A percentile compares a stretch with the other conserved stretches of the same genome.
Conservation (phyloP, 2,113 vertebrate genomes). For the Ornithorhynchus anatinus region DNA sequence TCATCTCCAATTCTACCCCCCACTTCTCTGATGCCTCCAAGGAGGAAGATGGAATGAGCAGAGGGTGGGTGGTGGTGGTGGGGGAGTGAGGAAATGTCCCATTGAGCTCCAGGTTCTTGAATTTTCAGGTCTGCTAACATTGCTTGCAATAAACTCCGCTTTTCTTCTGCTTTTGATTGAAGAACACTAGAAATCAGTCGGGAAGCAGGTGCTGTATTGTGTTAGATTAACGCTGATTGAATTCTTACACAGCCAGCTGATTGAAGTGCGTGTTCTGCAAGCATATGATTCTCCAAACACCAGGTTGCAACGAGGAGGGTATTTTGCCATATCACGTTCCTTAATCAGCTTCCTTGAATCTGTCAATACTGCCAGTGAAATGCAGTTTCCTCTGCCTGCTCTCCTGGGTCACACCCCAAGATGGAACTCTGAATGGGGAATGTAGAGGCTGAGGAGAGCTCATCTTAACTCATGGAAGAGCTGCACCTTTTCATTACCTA, state of each 20-base stretch:
- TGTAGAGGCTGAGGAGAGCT: not conserved
- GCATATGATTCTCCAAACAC: conserved; percentile 41
- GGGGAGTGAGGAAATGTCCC: not conserved
- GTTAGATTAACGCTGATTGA: conserved; percentile 75
- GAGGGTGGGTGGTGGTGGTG: no score
- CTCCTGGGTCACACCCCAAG: not conserved
- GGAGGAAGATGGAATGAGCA: not conserved
- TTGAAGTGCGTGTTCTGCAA: conserved; percentile 64
- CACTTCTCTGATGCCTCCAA: not conserved
- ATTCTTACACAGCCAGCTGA: conserved; percentile 63
- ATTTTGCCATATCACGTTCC: conserved; percentile 39
- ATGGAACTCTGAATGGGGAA: not conserved
- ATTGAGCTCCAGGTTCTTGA: conserved; percentile 37
- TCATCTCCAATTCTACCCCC: not conserved
- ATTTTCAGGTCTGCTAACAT: conserved; percentile 54
- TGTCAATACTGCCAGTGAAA: not conserved
- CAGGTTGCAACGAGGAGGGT: not conserved
- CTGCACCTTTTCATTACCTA: conserved; percentile 22
- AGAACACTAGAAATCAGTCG: conserved; percentile 77
- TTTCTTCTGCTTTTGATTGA: conserved; percentile 71
- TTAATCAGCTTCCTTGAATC: conserved; percentile 32
- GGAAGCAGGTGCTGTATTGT: conserved; percentile 71
- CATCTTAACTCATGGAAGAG: not conserved
- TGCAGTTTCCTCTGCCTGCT: not conserved
- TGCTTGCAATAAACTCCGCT: conserved; percentile 19